Base-by-base conservation (phyloP, 2,888 invertebrate species). In the Noctua comes region DNA sequence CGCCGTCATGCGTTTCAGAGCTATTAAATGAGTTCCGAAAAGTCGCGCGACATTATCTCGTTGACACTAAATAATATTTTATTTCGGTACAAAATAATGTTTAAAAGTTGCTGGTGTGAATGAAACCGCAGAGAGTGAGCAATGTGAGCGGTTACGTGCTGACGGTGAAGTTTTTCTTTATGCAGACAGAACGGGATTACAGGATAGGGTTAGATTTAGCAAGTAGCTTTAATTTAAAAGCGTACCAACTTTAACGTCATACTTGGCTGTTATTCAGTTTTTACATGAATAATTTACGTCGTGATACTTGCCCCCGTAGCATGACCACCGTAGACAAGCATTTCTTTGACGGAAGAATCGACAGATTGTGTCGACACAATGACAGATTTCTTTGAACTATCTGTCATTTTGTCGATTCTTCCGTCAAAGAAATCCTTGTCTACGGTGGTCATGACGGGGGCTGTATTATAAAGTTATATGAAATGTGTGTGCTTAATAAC, bases 21-120 rank as follows among this genome's bases (percentile, higher is more conserved):
- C n/a, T 62, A 62, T 48, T 68, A 65, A 77, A 74, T 66, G 48
- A 69, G 68, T 76, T 76, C 62, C 54, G 27, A 75, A 82, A 82
- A 69, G 24, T 82, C 31, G 43, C 11, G 48, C 16, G 54, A 73
- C 31, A n/a, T 77, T 54, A 68, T 71, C 48, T 73, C 57, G 73
- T 68, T 68, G 46, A 62, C 64, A 46, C 13, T 74, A 57, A 73
- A 82, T 68, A 46, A 68, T 57, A 54, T 64, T 82, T 51, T 36
- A 57, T 59, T 69, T 65, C 48, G 21, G 68, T 43, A 48, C 31
- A n/a, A 71, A 70, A 80, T 24, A 31, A 27, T 59, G 57, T 80
- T 43, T 18, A 1, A 80, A 69, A 73, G 21, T 36, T 84, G 24
- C 16, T 4, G 21, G 27, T 68, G 3, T 68, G 18, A 79, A 65